Conservation (phyloP, 2,113 vertebrate genomes). For the Paramisgurnus dabryanus region DNA sequence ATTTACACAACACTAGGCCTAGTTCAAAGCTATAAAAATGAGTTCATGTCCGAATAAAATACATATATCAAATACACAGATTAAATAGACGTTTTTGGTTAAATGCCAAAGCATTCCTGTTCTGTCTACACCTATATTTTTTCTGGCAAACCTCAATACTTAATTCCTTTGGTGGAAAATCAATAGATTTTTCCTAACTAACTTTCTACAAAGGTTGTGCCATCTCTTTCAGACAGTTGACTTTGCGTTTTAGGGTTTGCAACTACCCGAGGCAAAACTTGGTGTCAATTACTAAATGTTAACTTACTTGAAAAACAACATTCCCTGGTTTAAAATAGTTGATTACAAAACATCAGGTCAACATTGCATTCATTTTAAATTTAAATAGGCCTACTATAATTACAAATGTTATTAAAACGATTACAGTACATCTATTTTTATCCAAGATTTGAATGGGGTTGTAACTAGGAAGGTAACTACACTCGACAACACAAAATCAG, state of each 20-base stretch:
- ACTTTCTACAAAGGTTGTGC: background rate
- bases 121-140: background rate
- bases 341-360: background rate
- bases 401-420: no score
- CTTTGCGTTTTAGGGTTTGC: background rate
- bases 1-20: conserved; percentile 14
- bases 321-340: background rate
- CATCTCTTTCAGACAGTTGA: background rate
- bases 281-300: background rate
- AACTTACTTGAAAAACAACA: background rate
- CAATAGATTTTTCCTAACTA: background rate
- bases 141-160: background rate
- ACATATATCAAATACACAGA: background rate
- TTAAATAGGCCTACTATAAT: no score
- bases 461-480: no score
- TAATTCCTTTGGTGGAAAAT: background rate
- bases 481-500: no score
- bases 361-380: background rate
- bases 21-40: conserved; percentile 2
- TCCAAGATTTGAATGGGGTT: no score
- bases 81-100: background rate
- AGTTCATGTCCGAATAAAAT: background rate
- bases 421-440: no score
- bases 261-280: background rate
- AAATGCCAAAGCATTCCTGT: background rate